phyloP scores from a whole-genome alignment of 2,888 invertebrate genomes.

The Pantelozetes paolii region DNA sequence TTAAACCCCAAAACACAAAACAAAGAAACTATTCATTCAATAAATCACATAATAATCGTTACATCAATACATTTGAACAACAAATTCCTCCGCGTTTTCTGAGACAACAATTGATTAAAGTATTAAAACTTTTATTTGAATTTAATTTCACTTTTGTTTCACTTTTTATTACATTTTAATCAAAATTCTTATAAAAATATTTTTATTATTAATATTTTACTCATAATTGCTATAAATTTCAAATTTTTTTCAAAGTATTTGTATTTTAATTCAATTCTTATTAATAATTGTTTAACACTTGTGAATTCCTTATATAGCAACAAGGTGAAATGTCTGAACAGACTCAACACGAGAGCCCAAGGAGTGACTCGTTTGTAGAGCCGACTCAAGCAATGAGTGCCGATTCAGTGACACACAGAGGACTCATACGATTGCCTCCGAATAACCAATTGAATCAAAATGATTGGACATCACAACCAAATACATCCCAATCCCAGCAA shows the following conservation, averaged over 20 bases:
- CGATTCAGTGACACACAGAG: neutral
- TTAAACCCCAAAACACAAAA: neutral
- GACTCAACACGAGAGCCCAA: neutral
- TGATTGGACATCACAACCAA: neutral
- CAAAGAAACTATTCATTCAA: neutral
- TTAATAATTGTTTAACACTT: too few relatives aligned
- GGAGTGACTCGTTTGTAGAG: neutral
- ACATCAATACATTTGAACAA: conserved; percentile 20
- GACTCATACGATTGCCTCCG: neutral
- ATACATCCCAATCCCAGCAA: neutral
- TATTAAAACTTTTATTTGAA: neutral
- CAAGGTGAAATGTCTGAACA: neutral
- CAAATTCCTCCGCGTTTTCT: conserved; percentile 32
- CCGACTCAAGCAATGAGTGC: neutral
- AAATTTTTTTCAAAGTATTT: too few relatives aligned
- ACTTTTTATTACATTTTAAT: neutral
- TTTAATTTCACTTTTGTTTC: neutral
- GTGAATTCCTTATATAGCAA: too few relatives aligned
- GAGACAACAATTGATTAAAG: conserved; percentile 17
- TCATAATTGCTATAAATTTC: too few relatives aligned
- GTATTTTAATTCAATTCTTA: too few relatives aligned
- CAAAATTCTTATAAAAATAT: neutral
- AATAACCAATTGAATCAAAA: neutral
- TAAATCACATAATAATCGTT: conserved; percentile 15
- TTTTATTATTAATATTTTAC: neutral